Conservation (phyloP, 2,888 invertebrate species). For the Orthonychiurus folsomi region DNA sequence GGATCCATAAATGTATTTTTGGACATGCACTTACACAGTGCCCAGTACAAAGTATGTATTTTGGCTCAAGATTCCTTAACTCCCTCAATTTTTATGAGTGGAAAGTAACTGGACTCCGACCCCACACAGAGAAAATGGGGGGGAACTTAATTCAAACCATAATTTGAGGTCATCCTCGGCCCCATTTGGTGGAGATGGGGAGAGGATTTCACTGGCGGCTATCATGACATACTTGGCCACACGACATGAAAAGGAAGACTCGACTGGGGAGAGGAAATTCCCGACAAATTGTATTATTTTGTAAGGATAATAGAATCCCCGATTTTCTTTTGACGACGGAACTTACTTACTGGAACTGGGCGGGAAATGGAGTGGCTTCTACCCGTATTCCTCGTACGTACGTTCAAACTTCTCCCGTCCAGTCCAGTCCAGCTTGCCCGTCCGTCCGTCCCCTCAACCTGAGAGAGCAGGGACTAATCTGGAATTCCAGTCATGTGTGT, state of each 20-base stretch:
- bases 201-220: neutral
- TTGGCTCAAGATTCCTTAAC: no score
- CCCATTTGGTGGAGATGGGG: neutral
- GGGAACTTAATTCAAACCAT: neutral
- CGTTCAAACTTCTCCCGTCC: no score
- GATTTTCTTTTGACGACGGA: neutral
- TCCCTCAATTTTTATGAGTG: neutral
- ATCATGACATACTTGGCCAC: neutral
- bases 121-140: neutral
- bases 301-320: neutral
- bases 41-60: no score
- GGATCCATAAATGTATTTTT: neutral
- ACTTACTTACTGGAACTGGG: neutral
- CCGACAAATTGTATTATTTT: neutral
- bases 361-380: no score
- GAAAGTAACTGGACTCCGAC: neutral
- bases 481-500: slow-evolving; percentile 1
- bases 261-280: neutral
- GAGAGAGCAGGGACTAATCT: neutral
- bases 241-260: neutral
- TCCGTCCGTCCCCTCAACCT: no score
- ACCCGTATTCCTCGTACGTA: no score
- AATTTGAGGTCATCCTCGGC: neutral
- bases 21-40: no score
- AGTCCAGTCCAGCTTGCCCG: no score